phyloP scores from a whole-genome alignment of 2,888 invertebrate species.

The Lacanobia oleracea region DNA sequence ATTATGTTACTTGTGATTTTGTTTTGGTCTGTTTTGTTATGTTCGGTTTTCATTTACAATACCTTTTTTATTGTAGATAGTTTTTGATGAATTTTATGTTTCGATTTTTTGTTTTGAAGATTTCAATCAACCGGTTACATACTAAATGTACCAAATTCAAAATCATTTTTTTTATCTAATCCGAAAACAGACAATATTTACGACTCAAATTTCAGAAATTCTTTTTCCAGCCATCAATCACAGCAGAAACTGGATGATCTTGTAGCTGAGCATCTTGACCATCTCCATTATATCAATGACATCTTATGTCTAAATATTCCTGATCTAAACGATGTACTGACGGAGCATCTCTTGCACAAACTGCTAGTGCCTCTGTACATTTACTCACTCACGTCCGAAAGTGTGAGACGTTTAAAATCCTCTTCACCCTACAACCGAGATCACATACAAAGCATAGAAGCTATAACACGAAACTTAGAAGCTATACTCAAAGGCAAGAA shows the following conservation, averaged over 20 bases:
- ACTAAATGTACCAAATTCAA: constrained; percentile 62
- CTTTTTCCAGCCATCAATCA: constrained; percentile 95
- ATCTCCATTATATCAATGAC: constrained; percentile 99
- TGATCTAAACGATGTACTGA: constrained; percentile 97
- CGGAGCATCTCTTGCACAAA: constrained; percentile 98
- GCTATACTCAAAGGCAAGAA: constrained; percentile 91
- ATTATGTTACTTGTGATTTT: constrained; percentile 47
- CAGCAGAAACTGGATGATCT: constrained; percentile 97
- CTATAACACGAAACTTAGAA: constrained; percentile 91
- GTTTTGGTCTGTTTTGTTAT: constrained; percentile 60
- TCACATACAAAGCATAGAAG: constrained; percentile 90
- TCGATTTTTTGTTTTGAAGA: constrained; percentile 10
- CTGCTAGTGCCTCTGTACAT: constrained; percentile 98
- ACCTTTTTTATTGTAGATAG: constrained; percentile 8
- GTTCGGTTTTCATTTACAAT: constrained; percentile 45
- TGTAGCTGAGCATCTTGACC: constrained; percentile 99
- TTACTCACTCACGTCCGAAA: constrained; percentile 94
- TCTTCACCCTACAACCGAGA: constrained; percentile 85
- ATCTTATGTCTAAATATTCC: constrained; percentile 98
- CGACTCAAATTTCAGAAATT: constrained; percentile 57
- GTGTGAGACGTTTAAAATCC: constrained; percentile 73
- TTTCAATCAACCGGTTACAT: constrained; percentile 37
- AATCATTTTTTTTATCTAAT: constrained; percentile 45
- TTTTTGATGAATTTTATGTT: not conserved
- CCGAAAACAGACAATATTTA: constrained; percentile 46